These are phyloP conservation scores for Iphiclides podalirius DNA, from an alignment of 2,888 invertebrate genomes.

Conservation along the genomic window DNA sequence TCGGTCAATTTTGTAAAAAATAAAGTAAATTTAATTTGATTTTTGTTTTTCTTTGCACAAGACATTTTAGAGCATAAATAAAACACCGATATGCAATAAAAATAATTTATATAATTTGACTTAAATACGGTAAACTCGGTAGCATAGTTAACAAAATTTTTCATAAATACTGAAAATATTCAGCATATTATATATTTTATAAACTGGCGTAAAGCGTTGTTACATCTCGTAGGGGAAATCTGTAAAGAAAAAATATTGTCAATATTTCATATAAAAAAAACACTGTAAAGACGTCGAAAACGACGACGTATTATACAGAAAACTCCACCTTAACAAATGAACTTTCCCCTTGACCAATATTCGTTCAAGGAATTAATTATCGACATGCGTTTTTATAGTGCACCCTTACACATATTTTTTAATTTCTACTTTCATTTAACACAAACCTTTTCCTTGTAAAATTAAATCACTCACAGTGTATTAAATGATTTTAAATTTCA, in stretches of 20 bases:
- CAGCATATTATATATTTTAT: slow-evolving; percentile 74
- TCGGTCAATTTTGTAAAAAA: slow-evolving; percentile 80
- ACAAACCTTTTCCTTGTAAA: no score
- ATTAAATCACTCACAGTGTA: no score
- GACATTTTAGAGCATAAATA: slow-evolving; percentile 32
- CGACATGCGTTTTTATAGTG: no score
- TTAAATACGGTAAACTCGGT: slow-evolving; percentile 76
- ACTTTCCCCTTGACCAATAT: no score
- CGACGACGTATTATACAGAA: no score
- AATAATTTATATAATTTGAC: slow-evolving; percentile 79
- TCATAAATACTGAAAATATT: slow-evolving; percentile 78
- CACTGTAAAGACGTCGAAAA: no score
- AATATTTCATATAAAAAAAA: no score
- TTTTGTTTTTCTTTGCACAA: slow-evolving; percentile 49
- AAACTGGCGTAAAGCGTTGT: slow-evolving; percentile 72
- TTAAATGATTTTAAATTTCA: no score
- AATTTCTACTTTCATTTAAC: no score
- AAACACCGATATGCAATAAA: slow-evolving; percentile 68
- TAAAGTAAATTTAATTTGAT: slow-evolving; percentile 75
- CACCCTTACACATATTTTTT: no score
- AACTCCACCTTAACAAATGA: no score
- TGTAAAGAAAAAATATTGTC: slow-evolving; percentile 55
- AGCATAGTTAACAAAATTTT: slow-evolving; percentile 76
- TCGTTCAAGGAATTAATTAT: no score
- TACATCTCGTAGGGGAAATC: slow-evolving; percentile 49